Evolutionary conservation across 2,113 vertebrate genomes (phyloP).

Genomic region (Petrocephalus microphthalmus): DNA sequence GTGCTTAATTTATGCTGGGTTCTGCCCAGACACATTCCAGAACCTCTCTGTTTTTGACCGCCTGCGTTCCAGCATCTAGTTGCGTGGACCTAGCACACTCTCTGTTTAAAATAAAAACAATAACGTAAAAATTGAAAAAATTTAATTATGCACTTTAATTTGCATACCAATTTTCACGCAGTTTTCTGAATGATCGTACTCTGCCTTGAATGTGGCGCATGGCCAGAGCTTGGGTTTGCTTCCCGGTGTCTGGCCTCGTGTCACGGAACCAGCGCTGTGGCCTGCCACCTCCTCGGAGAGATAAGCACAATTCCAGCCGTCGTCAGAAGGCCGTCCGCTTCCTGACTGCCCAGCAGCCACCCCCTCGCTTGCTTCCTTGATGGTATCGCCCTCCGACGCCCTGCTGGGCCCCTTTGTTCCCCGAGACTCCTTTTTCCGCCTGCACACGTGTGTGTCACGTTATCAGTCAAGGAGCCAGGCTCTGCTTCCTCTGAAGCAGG

Average conservation of each 20-base stretch:
- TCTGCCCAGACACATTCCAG: no score
- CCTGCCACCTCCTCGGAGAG: not conserved
- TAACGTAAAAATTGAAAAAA: no score
- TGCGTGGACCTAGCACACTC: not conserved
- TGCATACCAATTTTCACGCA: not conserved
- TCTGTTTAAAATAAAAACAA: not conserved
- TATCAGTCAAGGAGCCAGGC: slow-evolving; percentile 71
- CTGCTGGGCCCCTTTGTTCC: slow-evolving; percentile 60
- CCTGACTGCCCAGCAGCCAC: slow-evolving; percentile 57
- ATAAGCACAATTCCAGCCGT: slow-evolving; percentile 15
- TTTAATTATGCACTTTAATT: no score
- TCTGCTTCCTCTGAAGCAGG: slow-evolving; percentile 53
- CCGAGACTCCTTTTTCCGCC: slow-evolving; percentile 62
- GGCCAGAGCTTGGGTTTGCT: not conserved
- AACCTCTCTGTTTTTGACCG: not conserved
- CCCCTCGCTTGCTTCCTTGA: slow-evolving; percentile 58
- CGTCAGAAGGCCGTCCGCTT: slow-evolving; percentile 39
- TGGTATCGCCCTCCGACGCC: slow-evolving; percentile 58
- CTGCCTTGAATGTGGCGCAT: not conserved
- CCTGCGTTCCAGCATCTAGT: not conserved
- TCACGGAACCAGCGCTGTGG: not conserved
- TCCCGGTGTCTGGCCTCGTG: not conserved
- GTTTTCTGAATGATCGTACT: not conserved
- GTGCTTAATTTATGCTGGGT: no score
- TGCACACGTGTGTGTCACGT: slow-evolving; percentile 73